Evolutionary conservation across 92 coral and sea anemone species (phyloP), one percentile per base, ranked within the genome.

Genomic region (Phenganax marumi): DNA sequence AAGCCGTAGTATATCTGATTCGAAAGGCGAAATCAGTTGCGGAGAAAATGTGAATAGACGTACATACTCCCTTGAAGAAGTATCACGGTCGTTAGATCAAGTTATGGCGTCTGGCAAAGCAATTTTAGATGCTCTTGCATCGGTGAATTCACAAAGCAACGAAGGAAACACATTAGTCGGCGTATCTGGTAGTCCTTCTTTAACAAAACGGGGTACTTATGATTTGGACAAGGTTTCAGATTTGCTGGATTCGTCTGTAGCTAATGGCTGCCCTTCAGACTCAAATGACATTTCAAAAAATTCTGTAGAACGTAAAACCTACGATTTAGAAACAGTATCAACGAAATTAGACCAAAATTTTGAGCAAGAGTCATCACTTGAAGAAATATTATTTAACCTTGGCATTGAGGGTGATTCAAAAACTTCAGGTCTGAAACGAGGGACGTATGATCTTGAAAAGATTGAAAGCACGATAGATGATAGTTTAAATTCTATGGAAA

Each of bases 181-280:
- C 18, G 7, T 17, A 43, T 12, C 26, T 21, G 70, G 16, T 1
- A 54, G 14, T 6, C 12, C 68, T 7, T 19, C 39, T 43, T 56
- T 77, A 14, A 63, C 76, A 46, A 91, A 77, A 68, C 87, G 95
- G 70, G 96, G 91, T 9, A 91, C 96, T 8, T 91, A 91, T 68
- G 87, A 85, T 26, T 82, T 91, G 18, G 89, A 86, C 47, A 70
- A 86, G n/a, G 92, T 91, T 19, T 81, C 96, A 14, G 73, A 85
- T 60, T 85, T 89, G 43, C 64, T 91, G 33, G 88, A 89, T 53
- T 69, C 55, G 23, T 89, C 89, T 12, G 85, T 90, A 0, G 66
- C 58, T 50, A 68, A 82, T 52, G 91, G 91, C n/a, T 70, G 80
- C 23, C 71, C 90, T 13, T 90, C 87, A 39, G 73, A 72, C 10